A percentile compares a stretch with the other conserved stretches of the same genome.
These are phyloP conservation scores for Threskiornis aethiopicus DNA, from an alignment of 2,797 vertebrate genomes.

Conservation along the genomic window DNA sequence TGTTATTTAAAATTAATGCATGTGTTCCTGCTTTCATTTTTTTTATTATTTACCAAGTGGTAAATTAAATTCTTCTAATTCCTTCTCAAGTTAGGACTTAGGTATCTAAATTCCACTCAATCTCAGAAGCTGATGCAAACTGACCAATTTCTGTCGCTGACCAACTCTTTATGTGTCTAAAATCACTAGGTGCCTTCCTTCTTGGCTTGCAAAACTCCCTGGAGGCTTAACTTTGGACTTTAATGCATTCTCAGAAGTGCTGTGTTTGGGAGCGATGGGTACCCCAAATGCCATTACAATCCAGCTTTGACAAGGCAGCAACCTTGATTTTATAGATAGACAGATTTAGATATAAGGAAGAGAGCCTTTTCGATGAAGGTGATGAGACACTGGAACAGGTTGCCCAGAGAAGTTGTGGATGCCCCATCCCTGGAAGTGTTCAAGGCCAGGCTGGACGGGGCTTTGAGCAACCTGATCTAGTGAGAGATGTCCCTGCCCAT, in stretches of 20 bases:
- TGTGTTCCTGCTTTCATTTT: not conserved
- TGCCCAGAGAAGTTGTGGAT: not conserved
- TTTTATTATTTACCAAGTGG: not conserved
- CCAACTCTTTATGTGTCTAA: not conserved
- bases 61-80: not conserved
- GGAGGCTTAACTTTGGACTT: not conserved
- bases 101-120: not conserved
- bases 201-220: not conserved
- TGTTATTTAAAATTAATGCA: not conserved
- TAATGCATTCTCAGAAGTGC: not conserved
- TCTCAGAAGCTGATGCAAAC: not conserved
- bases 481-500: not conserved
- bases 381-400: not conserved
- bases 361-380: not conserved
- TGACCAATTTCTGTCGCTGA: not conserved
- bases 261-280: not conserved
- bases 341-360: not conserved
- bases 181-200: not conserved
- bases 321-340: not conserved
- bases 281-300: not conserved
- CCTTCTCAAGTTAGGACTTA: not conserved
- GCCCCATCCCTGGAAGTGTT: not conserved
- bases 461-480: not conserved
- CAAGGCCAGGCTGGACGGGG: not conserved
- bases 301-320: not conserved